Conservation (phyloP, 2,113 vertebrate genomes). For the Chelonoidis abingdonii region DNA sequence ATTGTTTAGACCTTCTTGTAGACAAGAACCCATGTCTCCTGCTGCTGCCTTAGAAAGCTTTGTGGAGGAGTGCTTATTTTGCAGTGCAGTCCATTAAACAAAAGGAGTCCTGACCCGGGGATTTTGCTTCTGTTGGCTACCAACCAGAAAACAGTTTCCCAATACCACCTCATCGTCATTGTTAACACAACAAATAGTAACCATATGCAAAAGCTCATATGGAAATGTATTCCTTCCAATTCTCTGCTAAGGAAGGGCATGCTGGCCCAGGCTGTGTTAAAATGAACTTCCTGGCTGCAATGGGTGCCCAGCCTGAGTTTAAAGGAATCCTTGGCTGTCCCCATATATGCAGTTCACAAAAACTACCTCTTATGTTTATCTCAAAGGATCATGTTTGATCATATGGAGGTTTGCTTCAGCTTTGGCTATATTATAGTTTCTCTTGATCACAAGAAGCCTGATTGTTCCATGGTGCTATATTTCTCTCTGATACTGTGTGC, state of each 20-base stretch:
- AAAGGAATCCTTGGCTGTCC: background rate
- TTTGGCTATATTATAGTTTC: background rate
- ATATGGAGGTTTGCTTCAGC: background rate
- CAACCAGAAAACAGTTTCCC: no score
- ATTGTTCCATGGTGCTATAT: background rate
- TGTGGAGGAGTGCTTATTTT: background rate
- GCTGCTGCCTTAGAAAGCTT: background rate
- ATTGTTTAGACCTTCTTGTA: background rate
- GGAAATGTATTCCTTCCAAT: no score
- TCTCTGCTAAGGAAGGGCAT: background rate
- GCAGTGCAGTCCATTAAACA: background rate
- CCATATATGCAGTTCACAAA: background rate
- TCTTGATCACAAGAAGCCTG: background rate
- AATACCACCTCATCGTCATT: background rate
- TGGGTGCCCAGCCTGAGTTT: background rate
- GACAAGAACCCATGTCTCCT: background rate
- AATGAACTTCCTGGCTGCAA: background rate
- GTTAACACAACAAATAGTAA: background rate
- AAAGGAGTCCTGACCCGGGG: background rate
- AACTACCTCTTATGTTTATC: background rate
- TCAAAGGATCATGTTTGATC: background rate
- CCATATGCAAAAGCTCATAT: accelerated
- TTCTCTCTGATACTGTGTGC: background rate
- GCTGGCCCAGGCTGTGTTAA: background rate
- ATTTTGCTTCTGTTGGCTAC: background rate